Conservation (phyloP, 2,888 invertebrate species). For the Ypsolopha sequella region DNA sequence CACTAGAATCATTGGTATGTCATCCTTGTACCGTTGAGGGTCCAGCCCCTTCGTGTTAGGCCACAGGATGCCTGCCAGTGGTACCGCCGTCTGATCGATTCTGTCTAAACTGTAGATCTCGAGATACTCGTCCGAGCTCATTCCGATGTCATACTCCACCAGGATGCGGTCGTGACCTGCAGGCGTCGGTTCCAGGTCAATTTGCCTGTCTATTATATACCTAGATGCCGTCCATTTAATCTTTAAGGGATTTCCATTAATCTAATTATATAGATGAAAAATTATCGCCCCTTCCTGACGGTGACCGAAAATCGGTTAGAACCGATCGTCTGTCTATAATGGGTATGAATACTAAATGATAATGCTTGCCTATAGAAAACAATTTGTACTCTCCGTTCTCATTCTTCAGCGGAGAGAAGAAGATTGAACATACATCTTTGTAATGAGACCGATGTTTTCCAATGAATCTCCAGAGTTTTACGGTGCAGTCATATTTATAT, state of each 20-base stretch:
- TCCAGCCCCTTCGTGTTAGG: constrained; percentile 29
- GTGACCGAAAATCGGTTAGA: no score
- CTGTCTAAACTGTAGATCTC: constrained; percentile 59
- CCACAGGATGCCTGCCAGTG: constrained; percentile 58
- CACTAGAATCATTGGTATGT: constrained; percentile 60
- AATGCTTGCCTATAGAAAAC: constrained; percentile 17
- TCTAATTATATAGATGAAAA: no score
- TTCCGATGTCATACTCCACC: constrained; percentile 69
- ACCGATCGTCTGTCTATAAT: not conserved
- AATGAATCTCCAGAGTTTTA: constrained; percentile 57
- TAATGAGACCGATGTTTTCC: constrained; percentile 75
- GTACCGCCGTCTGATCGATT: constrained; percentile 74
- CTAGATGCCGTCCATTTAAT: no score
- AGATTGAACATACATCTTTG: constrained; percentile 64
- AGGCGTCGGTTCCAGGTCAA: not conserved
- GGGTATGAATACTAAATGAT: not conserved
- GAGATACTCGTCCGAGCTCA: constrained; percentile 48
- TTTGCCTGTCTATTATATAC: not conserved
- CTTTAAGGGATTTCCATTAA: no score
- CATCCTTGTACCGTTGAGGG: constrained; percentile 21
- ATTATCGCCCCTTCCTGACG: no score
- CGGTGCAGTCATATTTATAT: constrained; percentile 42
- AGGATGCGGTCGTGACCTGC: constrained; percentile 26
- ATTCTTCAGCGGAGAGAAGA: constrained; percentile 60
- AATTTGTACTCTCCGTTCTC: constrained; percentile 48